phyloP scores from a whole-genome alignment of 2,888 invertebrate species.

The Hypomecis atomaria region DNA sequence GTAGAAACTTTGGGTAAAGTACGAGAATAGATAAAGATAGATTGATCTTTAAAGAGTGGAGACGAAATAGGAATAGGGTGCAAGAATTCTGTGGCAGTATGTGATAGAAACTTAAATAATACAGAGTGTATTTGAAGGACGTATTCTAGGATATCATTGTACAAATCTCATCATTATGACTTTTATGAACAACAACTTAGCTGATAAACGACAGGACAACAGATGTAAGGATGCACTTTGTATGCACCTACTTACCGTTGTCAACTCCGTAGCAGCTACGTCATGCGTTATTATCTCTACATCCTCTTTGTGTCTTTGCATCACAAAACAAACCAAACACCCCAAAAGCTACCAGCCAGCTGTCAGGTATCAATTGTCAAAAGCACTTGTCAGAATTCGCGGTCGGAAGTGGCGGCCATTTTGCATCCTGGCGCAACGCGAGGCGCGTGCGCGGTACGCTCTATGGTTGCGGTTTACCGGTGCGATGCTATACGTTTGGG shows the following conservation, averaged over 20 bases:
- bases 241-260: no score
- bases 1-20: conserved; percentile 9
- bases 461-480: conserved; percentile 46
- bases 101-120: background rate
- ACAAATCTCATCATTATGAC: no score
- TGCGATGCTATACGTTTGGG: background rate
- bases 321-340: no score
- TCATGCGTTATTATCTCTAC: no score
- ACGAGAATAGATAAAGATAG: conserved; percentile 16
- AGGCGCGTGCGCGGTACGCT: conserved; percentile 53
- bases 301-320: no score
- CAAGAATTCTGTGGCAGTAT: background rate
- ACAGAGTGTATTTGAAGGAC: background rate
- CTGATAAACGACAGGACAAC: no score
- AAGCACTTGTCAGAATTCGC: conserved; percentile 67
- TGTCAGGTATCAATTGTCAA: conserved; percentile 55
- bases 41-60: background rate
- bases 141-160: background rate
- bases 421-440: conserved; percentile 56
- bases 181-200: no score
- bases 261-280: no score
- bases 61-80: background rate
- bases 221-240: no score
- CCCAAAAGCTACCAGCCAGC: conserved; percentile 11
- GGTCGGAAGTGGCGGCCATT: conserved; percentile 68